Percentiles rank a stretch among this genome's conserved stretches.
Conservation (phyloP, 2,888 invertebrate species). For the Hedychridium roseum region DNA sequence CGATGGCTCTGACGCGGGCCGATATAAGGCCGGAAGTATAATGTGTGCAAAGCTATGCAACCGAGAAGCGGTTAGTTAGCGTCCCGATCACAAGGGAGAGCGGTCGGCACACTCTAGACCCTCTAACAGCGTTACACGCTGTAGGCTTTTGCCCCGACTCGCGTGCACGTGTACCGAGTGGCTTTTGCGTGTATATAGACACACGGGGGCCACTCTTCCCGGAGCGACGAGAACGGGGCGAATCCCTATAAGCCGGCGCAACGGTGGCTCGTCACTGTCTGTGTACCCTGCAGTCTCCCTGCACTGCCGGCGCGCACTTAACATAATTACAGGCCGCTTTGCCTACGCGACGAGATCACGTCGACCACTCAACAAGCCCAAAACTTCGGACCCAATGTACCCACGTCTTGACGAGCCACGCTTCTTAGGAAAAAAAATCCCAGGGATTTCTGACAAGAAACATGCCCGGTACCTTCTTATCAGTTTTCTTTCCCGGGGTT, state of each 20-base stretch:
- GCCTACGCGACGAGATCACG: slow-evolving; percentile 27
- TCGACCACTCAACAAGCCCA: neutral
- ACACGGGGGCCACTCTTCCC: no score
- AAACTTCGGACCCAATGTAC: no score
- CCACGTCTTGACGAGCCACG: no score
- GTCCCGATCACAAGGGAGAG: slow-evolving; percentile 54
- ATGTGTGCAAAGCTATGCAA: no score
- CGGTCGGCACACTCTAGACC: slow-evolving; percentile 49
- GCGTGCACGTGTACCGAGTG: neutral
- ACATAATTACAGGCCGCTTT: slow-evolving; percentile 53
- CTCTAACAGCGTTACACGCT: slow-evolving; percentile 53
- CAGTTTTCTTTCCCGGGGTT: no score
- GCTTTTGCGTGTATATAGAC: slow-evolving; percentile 17
- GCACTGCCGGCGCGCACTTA: slow-evolving; percentile 50
- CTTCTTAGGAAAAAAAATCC: no score
- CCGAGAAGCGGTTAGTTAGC: slow-evolving; percentile 49
- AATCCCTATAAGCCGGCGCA: slow-evolving; percentile 29
- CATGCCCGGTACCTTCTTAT: no score
- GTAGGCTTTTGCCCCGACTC: slow-evolving; percentile 24
- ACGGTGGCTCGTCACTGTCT: slow-evolving; percentile 33
- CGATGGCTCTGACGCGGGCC: no score
- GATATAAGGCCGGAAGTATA: no score
- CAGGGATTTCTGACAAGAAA: no score
- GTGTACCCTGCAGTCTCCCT: slow-evolving; percentile 38
- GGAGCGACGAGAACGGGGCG: no score